These are phyloP conservation scores for Ophioninae sp. DNA, from an alignment of 2,888 invertebrate genomes.

Conservation along the genomic window DNA sequence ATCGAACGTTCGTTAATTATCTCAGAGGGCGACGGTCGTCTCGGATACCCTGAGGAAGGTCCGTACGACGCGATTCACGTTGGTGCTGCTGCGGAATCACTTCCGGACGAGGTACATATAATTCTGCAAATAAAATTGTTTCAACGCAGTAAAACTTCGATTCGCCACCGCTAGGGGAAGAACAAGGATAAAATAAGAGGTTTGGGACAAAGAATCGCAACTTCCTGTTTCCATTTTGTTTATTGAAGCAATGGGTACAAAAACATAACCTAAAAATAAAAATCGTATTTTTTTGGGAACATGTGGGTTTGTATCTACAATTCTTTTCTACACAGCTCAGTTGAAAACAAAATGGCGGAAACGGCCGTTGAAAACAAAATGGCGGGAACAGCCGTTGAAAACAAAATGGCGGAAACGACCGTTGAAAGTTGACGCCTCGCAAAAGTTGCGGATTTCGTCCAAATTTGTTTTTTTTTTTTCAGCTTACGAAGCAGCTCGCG, in stretches of 20 bases:
- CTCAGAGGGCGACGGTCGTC: conserved; percentile 92
- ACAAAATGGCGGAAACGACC: background rate
- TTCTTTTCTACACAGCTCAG: background rate
- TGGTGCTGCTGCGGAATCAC: conserved; percentile 91
- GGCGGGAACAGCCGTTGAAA: background rate
- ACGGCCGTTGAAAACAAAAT: background rate
- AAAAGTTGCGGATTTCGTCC: background rate
- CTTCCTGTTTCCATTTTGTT: too few species aligned
- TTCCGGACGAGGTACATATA: conserved; percentile 86
- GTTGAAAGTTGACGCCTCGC: background rate
- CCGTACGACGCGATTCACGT: conserved; percentile 97
- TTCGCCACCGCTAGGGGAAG: too few species aligned
- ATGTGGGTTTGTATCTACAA: background rate
- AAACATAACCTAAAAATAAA: too few species aligned
- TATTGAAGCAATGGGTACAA: too few species aligned
- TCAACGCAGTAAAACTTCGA: background rate
- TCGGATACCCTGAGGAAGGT: conserved; percentile 88
- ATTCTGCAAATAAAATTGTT: background rate
- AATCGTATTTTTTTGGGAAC: background rate
- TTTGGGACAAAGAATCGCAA: too few species aligned
- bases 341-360: background rate
- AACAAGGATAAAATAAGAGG: too few species aligned
- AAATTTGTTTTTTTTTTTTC: conserved; percentile 70
- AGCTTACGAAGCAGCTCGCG: conserved; percentile 93
- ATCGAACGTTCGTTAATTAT: conserved; percentile 64